Evolutionary conservation across 2,113 vertebrate genomes (phyloP).

Genomic region (Sardina pilchardus): DNA sequence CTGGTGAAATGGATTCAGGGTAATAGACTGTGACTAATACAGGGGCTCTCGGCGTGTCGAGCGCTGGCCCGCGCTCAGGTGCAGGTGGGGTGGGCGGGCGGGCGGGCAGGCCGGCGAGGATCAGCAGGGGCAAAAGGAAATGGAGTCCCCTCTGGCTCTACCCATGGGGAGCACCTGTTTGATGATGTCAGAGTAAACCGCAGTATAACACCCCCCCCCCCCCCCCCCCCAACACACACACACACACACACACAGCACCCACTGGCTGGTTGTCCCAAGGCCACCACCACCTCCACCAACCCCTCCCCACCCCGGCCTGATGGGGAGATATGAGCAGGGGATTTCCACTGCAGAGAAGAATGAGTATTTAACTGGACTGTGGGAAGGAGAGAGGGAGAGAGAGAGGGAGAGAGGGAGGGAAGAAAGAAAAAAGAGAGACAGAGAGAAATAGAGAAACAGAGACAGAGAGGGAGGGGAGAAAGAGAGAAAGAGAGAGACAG

Average conservation of each 20-base stretch:
- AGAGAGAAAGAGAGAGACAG: no score
- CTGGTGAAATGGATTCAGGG: background rate
- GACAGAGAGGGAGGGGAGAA: background rate
- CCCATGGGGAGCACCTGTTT: background rate
- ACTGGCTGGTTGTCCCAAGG: background rate
- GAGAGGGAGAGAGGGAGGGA: background rate
- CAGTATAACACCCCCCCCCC: background rate
- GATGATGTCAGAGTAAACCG: background rate
- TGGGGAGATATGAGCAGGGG: constrained; percentile 13
- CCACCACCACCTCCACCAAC: background rate
- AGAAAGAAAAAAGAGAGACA: background rate
- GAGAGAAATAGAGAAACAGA: background rate
- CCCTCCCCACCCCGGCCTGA: background rate
- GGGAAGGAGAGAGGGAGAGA: background rate
- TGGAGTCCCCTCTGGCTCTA: background rate
- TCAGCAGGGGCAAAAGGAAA: background rate
- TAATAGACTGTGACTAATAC: background rate
- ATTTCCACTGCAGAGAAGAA: constrained; percentile 2
- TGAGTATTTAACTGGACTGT: constrained; percentile 1
- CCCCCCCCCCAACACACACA: background rate
- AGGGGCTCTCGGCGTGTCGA: background rate
- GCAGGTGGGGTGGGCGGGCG: background rate
- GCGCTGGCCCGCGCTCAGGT: background rate
- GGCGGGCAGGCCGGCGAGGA: background rate
- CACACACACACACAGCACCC: no score